Evolutionary conservation across 53 echinoderm and acorn worm species (phyloP), one percentile per base, ranked within the genome.

Genomic region (Apostichopus leukothele): DNA sequence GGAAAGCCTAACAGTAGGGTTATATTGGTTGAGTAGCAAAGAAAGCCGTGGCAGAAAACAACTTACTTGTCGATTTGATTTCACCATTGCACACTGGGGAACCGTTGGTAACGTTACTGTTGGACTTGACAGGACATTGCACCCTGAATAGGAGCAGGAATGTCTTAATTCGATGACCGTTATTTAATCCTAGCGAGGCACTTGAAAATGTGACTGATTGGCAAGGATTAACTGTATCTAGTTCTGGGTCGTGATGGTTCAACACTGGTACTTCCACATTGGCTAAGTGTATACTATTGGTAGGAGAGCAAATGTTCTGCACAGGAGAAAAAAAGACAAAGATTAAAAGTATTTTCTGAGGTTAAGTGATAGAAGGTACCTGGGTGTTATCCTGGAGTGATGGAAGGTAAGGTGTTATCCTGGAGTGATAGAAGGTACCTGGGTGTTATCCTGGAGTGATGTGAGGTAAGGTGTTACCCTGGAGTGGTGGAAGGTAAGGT

Each of bases 131-230:
- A 16, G 92, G 94, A 73, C 93, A 95, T 6, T 89, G 88, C 11
- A 93, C 98, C 86, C 91, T 94, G 27, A 97, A 80, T 25, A 94
- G 91, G 13, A 97, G 90, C 22, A 95, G 57, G 87, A 93, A 97
- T 21, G 98, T 95, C 86, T 94, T 95, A 83, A 92, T 92, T 18
- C 93, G 90, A 75, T 97, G 98, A 16, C 98, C 98, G 57, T 97
- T 97, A 77, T 94, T 91, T 11, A 87, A 26, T 19, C 88, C 88
- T 74, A 87, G 75, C 13, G 88, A 87, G 74, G 88, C 52, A 87
- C 88, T 87, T 53, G 93, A 91, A 18, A 93, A 78, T 86, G 76
- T 79, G 21, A 88, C 81, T 13, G 84, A 26, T 51, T 78, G 79
- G 55, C 85, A 91, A 5, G 60, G 52, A 25, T 23, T 23, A 16